Percentiles rank a stretch among this genome's conserved stretches.
Conservation (phyloP, 2,888 invertebrate genomes). For the Acrobasis suavella region DNA sequence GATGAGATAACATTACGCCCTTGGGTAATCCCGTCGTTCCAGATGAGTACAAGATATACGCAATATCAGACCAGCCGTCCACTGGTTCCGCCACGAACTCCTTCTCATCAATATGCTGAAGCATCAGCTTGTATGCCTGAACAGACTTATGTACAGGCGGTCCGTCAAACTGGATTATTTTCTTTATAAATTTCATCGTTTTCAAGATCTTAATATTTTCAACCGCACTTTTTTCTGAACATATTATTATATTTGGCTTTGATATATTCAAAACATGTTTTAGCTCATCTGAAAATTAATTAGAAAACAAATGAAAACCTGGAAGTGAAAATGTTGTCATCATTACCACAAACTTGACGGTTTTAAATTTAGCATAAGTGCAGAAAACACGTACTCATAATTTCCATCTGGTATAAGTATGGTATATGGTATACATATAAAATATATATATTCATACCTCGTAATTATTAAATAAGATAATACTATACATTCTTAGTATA, state of each 20-base stretch:
- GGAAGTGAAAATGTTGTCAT: no score
- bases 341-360: no score
- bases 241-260: constrained; percentile 84
- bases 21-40: constrained; percentile 91
- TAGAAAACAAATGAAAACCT: background rate
- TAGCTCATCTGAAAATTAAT: constrained; percentile 50
- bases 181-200: constrained; percentile 50
- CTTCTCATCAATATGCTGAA: constrained; percentile 33
- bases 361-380: no score
- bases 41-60: constrained; percentile 81
- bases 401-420: no score
- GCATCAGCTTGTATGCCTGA: constrained; percentile 36
- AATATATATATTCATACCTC: no score
- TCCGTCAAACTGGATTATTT: constrained; percentile 85
- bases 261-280: constrained; percentile 85
- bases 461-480: no score
- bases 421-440: no score
- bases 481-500: no score
- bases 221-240: constrained; percentile 65
- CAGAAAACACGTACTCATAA: no score
- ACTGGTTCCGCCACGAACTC: constrained; percentile 43
- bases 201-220: constrained; percentile 49
- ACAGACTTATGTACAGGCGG: constrained; percentile 46
- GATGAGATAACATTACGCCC: constrained; percentile 87
- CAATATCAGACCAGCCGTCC: constrained; percentile 45